Percentiles rank a stretch among this genome's conserved stretches.
phyloP scores from a whole-genome alignment of 2,797 vertebrate genomes.

The Lagodon rhomboides region DNA sequence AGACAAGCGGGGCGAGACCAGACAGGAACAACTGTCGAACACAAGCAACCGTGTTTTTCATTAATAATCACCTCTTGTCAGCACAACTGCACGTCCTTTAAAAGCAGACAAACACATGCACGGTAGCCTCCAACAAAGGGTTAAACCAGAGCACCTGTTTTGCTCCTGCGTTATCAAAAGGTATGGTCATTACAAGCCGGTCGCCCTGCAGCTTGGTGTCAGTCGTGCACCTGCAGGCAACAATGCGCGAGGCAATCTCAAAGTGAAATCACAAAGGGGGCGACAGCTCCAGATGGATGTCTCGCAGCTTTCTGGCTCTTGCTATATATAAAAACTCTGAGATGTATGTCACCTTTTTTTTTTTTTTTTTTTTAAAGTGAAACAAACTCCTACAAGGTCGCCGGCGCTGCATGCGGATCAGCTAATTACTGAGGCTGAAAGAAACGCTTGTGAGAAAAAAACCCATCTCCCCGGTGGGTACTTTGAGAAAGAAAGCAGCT shows the following conservation, averaged over 20 bases:
- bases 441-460: conserved; percentile 72
- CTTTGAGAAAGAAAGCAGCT: conserved; percentile 79
- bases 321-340: conserved; percentile 13
- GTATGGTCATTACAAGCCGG: conserved; percentile 28
- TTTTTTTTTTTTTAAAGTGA: conserved; percentile 67
- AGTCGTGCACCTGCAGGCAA: conserved; percentile 56
- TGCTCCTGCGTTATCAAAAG: conserved; percentile 21
- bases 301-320: conserved; percentile 38
- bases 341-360: conserved; percentile 59
- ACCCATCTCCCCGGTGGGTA: conserved; percentile 64
- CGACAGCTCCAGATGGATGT: conserved; percentile 19
- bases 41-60: conserved; percentile 39
- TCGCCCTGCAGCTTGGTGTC: conserved; percentile 25
- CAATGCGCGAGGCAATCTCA: conserved; percentile 37
- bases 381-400: conserved; percentile 63
- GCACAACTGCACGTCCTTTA: conserved; percentile 9
- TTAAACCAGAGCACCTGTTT: conserved; percentile 41
- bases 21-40: conserved; percentile 50
- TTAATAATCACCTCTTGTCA: conserved; percentile 19
- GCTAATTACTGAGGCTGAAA: conserved; percentile 72
- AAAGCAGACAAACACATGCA: neutral
- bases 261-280: conserved; percentile 46
- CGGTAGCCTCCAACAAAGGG: neutral
- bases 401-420: conserved; percentile 34
- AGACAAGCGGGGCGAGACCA: conserved; percentile 52